Conservation (phyloP, 2,888 invertebrate species). For the Cheilosia impressa region DNA sequence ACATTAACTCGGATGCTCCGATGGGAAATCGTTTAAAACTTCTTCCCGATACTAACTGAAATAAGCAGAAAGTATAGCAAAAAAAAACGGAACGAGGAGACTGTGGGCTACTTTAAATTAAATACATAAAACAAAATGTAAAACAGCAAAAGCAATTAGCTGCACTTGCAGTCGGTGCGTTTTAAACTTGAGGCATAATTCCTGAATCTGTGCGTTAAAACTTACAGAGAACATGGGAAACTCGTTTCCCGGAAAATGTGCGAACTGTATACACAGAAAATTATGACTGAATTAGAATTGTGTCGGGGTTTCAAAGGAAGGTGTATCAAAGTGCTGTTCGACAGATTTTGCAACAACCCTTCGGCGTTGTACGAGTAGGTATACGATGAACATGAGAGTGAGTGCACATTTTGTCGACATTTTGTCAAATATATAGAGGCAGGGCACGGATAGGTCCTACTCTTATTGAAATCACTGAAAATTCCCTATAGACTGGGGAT, state of each 20-base stretch:
- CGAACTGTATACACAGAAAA: conserved; percentile 11
- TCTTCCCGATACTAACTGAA: conserved; percentile 17
- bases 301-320: background rate
- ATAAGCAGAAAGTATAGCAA: conserved; percentile 8
- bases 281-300: conserved; percentile 14
- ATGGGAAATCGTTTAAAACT: conserved; percentile 44
- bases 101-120: conserved; percentile 18
- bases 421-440: conserved; percentile 14
- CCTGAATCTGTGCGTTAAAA: background rate
- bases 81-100: background rate
- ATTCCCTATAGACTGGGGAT: background rate
- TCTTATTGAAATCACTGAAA: background rate
- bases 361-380: background rate
- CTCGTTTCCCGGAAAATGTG: background rate
- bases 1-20: conserved; percentile 47
- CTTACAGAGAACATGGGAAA: conserved; percentile 25
- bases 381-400: background rate
- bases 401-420: background rate
- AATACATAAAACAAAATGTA: conserved; percentile 9
- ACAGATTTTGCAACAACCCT: conserved; percentile 26
- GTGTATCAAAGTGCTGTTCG: conserved; percentile 13
- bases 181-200: conserved; percentile 27
- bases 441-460: background rate
- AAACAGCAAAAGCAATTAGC: conserved; percentile 18
- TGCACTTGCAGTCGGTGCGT: conserved; percentile 8